Evolutionary conservation across 2,797 vertebrate genomes (phyloP), one percentile per base, ranked within the genome.

Genomic region (Xenops minutus): DNA sequence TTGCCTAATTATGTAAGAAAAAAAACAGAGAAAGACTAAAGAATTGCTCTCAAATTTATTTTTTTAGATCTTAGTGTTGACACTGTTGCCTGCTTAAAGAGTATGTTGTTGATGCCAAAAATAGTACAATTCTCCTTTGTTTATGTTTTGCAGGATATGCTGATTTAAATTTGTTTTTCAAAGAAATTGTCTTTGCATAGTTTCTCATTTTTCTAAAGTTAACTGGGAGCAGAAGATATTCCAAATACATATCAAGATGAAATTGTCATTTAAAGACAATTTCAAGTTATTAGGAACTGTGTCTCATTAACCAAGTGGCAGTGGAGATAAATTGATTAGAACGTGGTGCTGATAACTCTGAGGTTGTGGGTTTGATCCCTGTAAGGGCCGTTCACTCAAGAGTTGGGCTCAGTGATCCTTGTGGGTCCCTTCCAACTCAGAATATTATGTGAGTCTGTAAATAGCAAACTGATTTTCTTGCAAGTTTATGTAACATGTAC

Each of bases 351-450:
- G 4, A 56, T 69, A 22, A 26, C 58, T 58, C 6, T n/a, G 39
- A 0, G 2, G 4, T 26, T 39, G 20, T 34, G 37, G 14, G 10
- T 19, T 39, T 2, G 0, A 26, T 37, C 14, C 37, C 11, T 43
- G 4, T 9, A 30, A 21, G 43, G n/a, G 22, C n/a, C 72, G 71
- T 34, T 10, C 7, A 16, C 20, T 34, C 26, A 6, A 15, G 44
- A 39, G 10, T 0, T 27, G 21, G 34, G 26, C 44, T 52, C 1
- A 0, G 1, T 29, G 52, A 32, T 59, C 30, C 34, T 32, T 59
- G 26, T 78, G 52, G 51, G 52, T 52, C 52, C 13, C 11, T 89
- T 39, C 37, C 44, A 78, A 4, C 34, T 36, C 52, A 52, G 44
- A 66, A 21, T 29, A 48, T 36, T 59, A 66, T 29, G 5, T 41